These are phyloP conservation scores for Platycheirus rosarum DNA, from an alignment of 2,888 invertebrate genomes.

Conservation along the genomic window DNA sequence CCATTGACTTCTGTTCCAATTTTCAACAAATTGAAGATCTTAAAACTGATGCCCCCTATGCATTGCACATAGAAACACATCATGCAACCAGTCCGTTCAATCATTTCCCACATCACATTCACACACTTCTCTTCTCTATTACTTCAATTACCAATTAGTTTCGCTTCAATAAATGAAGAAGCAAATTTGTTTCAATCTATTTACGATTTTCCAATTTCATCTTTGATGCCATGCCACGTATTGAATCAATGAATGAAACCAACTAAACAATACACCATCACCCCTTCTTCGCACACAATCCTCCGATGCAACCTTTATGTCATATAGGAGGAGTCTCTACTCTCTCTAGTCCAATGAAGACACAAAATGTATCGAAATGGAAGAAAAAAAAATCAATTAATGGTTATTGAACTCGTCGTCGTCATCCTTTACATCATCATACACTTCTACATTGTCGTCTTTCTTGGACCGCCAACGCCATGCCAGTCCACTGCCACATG, in stretches of 20 bases:
- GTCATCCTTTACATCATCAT: constrained; percentile 29
- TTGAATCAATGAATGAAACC: constrained; percentile 55
- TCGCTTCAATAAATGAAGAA: constrained; percentile 53
- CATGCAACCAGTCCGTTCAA: constrained; percentile 13
- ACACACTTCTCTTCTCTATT: constrained; percentile 50
- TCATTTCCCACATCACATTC: constrained; percentile 23
- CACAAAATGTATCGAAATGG: constrained; percentile 1
- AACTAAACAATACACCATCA: constrained; percentile 23
- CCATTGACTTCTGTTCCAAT: constrained; percentile 30
- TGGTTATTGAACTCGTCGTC: constrained; percentile 67
- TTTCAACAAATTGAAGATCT: neutral
- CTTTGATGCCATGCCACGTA: constrained; percentile 8
- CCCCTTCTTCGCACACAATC: constrained; percentile 23
- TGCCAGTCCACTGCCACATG: constrained; percentile 42
- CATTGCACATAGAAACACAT: constrained; percentile 2
- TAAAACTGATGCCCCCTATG: constrained; percentile 29
- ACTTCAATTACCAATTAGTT: constrained; percentile 71
- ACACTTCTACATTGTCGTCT: constrained; percentile 16
- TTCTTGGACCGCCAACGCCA: constrained; percentile 44
- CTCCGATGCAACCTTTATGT: neutral
- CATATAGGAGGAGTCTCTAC: constrained; percentile 2
- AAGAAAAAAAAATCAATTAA: constrained; percentile 60
- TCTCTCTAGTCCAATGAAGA: neutral
- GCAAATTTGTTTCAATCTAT: constrained; percentile 67
- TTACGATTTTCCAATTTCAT: constrained; percentile 62